Evolutionary conservation across 2,113 vertebrate species (phyloP).

Genomic region (Circaetus gallicus): DNA sequence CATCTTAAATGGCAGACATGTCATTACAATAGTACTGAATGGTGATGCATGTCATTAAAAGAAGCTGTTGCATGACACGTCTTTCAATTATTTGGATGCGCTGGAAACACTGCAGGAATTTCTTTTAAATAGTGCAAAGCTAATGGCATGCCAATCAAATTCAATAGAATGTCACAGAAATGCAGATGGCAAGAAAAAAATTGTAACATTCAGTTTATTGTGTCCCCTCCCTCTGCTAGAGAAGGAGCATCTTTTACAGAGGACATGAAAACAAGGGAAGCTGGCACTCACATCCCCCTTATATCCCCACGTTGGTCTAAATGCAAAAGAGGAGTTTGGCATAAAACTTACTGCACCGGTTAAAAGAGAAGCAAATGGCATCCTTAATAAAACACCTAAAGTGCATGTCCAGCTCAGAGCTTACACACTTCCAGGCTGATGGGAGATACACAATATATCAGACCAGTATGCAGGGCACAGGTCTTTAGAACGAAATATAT

Average conservation of each 20-base stretch:
- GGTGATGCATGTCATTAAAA: constrained; percentile 22
- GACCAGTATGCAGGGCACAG: neutral
- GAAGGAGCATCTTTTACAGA: neutral
- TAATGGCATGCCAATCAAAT: constrained; percentile 37
- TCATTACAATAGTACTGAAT: constrained; percentile 14
- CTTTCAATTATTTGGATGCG: constrained; percentile 26
- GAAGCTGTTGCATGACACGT: constrained; percentile 10
- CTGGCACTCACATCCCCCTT: neutral
- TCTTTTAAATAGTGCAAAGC: constrained; percentile 22
- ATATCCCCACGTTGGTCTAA: neutral
- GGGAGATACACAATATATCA: neutral
- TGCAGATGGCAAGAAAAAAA: neutral
- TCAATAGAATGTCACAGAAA: neutral
- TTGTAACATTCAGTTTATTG: neutral
- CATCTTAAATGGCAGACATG: neutral
- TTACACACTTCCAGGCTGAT: neutral
- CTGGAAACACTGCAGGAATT: constrained; percentile 21
- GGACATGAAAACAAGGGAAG: neutral
- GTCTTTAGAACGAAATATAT: neutral
- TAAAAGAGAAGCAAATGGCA: neutral
- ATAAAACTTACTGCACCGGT: neutral
- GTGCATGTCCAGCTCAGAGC: neutral
- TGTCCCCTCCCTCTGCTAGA: neutral
- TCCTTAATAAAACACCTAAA: neutral
- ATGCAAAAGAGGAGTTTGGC: neutral